Evolutionary conservation across 23 tunicate species (phyloP).

Genomic region (Styela plicata): DNA sequence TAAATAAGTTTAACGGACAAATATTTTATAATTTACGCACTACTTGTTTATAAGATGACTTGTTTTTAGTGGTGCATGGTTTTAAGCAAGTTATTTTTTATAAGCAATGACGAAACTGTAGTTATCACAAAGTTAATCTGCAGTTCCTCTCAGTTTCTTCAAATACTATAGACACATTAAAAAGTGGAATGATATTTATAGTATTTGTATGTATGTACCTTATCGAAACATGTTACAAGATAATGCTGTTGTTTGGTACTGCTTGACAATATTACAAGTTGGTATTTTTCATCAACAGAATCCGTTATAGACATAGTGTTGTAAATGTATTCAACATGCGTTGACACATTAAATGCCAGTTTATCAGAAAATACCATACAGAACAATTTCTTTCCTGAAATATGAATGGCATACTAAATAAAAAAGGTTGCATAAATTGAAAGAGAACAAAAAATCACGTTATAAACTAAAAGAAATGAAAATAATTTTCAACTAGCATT

Average conservation of each 20-base stretch:
- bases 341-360: slow-evolving; percentile 41
- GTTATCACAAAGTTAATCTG: too few species aligned
- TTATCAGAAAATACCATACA: slow-evolving; percentile 62
- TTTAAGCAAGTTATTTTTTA: too few species aligned
- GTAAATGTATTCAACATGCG: slow-evolving; percentile 38
- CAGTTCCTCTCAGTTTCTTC: too few species aligned
- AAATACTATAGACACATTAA: too few species aligned
- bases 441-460: too few species aligned
- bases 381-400: slow-evolving; percentile 31
- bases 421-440: neutral
- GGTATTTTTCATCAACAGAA: slow-evolving; percentile 23
- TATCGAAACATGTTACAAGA: slow-evolving; percentile 48
- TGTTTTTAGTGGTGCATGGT: too few species aligned
- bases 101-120: too few species aligned
- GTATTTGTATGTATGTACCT: slow-evolving; percentile 16
- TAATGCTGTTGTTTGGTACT: slow-evolving; percentile 45
- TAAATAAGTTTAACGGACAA: too few species aligned
- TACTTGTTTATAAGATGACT: too few species aligned
- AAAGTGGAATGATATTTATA: neutral
- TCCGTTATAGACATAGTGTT: slow-evolving; percentile 19
- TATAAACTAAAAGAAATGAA: too few species aligned
- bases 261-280: slow-evolving; percentile 34
- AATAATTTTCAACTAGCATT: too few species aligned
- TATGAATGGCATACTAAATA: neutral
- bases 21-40: too few species aligned